Percentiles rank a stretch among this genome's conserved stretches.
Evolutionary conservation across 2,113 vertebrate genomes (phyloP).

Genomic region (Tupaia chinensis): DNA sequence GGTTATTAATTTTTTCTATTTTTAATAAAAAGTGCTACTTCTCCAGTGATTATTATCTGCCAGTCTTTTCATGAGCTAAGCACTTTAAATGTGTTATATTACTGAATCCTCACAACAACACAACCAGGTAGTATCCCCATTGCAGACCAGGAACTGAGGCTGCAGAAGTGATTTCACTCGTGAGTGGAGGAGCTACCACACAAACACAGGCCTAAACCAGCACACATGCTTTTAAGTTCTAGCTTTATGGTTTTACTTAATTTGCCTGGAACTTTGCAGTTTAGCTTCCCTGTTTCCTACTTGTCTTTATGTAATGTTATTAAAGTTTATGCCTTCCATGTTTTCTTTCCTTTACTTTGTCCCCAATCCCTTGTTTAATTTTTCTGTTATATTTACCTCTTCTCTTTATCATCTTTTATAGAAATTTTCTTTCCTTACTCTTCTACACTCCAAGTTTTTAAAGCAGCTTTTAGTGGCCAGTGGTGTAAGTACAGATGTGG

Average conservation of each 20-base stretch:
- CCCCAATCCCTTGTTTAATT: background rate
- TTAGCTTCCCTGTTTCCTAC: background rate
- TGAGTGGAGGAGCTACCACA: rapidly evolving
- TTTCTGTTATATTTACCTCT: background rate
- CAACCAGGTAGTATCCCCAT: background rate
- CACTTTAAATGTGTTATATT: background rate
- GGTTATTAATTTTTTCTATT: background rate
- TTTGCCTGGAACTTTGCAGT: background rate
- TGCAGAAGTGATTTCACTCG: background rate
- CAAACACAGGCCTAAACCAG: background rate
- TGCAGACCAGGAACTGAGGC: background rate
- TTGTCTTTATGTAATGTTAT: background rate
- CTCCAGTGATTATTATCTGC: background rate
- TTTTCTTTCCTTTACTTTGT: background rate
- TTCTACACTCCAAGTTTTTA: background rate
- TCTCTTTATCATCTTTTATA: background rate
- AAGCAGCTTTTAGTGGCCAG: background rate
- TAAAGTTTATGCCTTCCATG: background rate
- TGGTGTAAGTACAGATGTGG: background rate
- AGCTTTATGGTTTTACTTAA: rapidly evolving
- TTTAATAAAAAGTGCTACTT: background rate
- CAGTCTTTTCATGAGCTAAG: background rate
- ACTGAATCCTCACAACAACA: background rate
- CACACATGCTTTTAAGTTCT: background rate
- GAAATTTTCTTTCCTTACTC: background rate